Base-by-base conservation (phyloP, 2,888 invertebrate genomes). In the Drosophila acutilabella region DNA sequence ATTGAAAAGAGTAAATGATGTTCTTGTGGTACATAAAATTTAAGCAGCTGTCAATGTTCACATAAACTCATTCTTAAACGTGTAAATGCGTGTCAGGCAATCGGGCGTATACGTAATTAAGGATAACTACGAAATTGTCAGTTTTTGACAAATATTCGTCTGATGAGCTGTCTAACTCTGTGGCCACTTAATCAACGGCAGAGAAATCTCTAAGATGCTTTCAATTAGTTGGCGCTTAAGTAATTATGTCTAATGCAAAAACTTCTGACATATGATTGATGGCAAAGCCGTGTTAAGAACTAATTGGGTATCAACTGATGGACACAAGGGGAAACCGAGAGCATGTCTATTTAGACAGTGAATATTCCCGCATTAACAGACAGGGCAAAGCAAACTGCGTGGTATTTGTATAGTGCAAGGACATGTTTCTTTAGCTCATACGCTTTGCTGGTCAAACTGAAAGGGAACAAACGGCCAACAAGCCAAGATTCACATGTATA, bases 221-320 rank as follows among this genome's bases (percentile, higher is more conserved):
- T 82, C 80, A 85, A 88, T 82, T 88, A 80, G 80, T 42, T 62
- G 66, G 59, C 52, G 85, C 85, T 79, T 88, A 81, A 88, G 65
- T 81, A 79, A 87, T 81, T 84, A 87, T 64, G 68, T 58, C 51
- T 38, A 50, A 62, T 69, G 64, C 51, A 71, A 70, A 74, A 78
- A 84, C 80, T 61, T 64, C 58, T 77, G 61, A 68, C 44, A 36
- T 69, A 62, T 82, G 82, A 82, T 71, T 69, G 61, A 78, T 76
- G 51, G 75, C 58, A 11, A 48, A 54, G 51, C 14, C 20, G 54
- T 47, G 50, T 14, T 23, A 58, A 44, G 73, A 52, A 52, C 64
- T 40, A 41, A 53, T 53, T 52, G 36, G 3, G 14, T 20, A 18
- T 4, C 11, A 38, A 16, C n/a, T 3, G 20, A 36, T 36, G 36